A percentile compares a stretch with the other conserved stretches of the same genome.
Conservation (phyloP, 2,113 vertebrate genomes). For the Nannospalax galili region DNA sequence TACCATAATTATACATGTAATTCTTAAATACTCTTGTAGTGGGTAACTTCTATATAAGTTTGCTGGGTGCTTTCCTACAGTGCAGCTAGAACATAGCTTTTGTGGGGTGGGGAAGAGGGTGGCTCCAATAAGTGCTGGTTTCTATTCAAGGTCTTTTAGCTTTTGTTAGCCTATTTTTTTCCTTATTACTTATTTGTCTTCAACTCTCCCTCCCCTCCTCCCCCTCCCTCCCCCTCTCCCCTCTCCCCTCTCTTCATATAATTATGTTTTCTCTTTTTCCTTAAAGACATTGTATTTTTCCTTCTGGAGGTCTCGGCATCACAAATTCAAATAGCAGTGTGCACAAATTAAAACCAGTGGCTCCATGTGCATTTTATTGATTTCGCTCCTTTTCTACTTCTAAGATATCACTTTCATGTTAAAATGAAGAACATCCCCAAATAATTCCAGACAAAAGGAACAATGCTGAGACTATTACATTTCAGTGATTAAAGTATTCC, state of each 20-base stretch:
- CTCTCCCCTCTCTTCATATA: background rate
- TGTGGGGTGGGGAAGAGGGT: background rate
- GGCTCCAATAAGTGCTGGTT: background rate
- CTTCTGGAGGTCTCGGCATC: background rate
- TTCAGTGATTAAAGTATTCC: conserved; percentile 55
- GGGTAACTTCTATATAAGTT: background rate
- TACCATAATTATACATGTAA: background rate
- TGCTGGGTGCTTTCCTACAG: background rate
- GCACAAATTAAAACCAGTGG: conserved; percentile 54
- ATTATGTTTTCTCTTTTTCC: background rate
- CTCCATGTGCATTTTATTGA: conserved; percentile 37
- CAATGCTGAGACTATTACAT: background rate
- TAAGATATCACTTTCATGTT: conserved; percentile 45
- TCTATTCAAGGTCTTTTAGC: background rate
- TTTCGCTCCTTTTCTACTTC: background rate
- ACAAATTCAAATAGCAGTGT: background rate
- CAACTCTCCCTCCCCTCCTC: background rate
- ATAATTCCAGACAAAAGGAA: conserved; percentile 36
- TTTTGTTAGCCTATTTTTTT: background rate
- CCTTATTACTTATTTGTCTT: background rate
- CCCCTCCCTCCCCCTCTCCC: no score
- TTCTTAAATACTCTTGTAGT: background rate
- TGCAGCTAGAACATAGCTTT: background rate
- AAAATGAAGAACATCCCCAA: conserved; percentile 60
- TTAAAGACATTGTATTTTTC: background rate